Conservation (phyloP, 2,113 vertebrate species). For the Illadopsis cleaveri region DNA sequence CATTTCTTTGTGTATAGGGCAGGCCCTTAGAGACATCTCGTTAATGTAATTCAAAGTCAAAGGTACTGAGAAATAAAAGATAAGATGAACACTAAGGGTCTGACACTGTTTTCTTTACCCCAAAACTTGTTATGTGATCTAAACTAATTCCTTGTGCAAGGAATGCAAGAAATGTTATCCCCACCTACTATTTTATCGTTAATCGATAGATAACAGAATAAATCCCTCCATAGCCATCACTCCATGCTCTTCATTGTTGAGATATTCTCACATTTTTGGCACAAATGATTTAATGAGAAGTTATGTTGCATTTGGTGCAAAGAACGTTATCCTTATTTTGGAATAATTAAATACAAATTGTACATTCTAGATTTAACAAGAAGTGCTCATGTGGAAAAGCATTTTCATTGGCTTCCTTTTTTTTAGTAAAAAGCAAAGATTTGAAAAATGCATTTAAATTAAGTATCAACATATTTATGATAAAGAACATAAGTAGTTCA, state of each 20-base stretch:
- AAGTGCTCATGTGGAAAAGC: background rate
- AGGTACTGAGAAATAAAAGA: background rate
- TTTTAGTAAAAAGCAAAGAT: constrained; percentile 25
- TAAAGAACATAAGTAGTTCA: constrained; percentile 25
- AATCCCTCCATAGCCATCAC: constrained; percentile 62
- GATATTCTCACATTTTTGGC: constrained; percentile 71
- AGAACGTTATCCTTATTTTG: constrained; percentile 7
- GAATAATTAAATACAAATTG: constrained; percentile 47
- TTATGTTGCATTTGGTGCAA: constrained; percentile 57
- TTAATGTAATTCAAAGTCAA: constrained; percentile 9
- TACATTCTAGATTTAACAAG: constrained; percentile 21
- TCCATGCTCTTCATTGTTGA: constrained; percentile 73
- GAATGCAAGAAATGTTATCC: background rate
- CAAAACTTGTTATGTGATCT: background rate
- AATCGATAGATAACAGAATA: constrained; percentile 28
- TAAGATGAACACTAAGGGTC: constrained; percentile 41
- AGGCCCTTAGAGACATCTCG: constrained; percentile 15
- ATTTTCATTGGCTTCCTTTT: constrained; percentile 51
- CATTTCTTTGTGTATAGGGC: constrained; percentile 24
- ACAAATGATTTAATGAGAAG: constrained; percentile 73
- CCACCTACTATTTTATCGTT: background rate
- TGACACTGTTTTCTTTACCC: constrained; percentile 7
- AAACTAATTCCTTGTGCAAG: background rate
- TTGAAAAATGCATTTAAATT: constrained; percentile 36
- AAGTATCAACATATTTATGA: constrained; percentile 10